Evolutionary conservation across 2,113 vertebrate genomes (phyloP), one percentile per base, ranked within the genome.

Genomic region (Gasterosteus nipponicus): DNA sequence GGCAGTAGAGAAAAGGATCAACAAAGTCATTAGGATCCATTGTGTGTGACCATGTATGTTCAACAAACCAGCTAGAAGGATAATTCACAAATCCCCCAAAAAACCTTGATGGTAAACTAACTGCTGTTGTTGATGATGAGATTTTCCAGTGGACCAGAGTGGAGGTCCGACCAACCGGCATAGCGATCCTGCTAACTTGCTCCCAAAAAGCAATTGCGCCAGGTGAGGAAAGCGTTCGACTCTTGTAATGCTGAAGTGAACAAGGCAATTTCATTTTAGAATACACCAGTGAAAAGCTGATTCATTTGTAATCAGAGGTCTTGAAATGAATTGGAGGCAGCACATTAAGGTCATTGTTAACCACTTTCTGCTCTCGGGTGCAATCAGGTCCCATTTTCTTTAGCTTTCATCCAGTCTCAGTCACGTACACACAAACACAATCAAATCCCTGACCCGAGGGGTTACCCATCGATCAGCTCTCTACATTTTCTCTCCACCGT

Each of bases 261-360:
- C 3, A 8, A 75, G 3, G 44, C 29, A 15, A 26, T 2, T 0
- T 3, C 26, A 54, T 70, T 56, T 75, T 33, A 70, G 38, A 73
- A 81, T n/a, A 68, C 64, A 77, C 26, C 70, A 53, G 22, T 22
- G n/a, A 51, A 22, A 72, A 53, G 69, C 62, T 41, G 61, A 77
- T 80, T 77, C 3, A 61, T 77, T 64, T 81, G 19, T 74, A 80
- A 78, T 77, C 60, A 31, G 22, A 63, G 26, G 46, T 66, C 66
- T 66, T 62, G 31, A 54, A 78, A 88, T 85, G 14, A 86, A 88
- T 73, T 78, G 77, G 44, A 78, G 44, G 60, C 51, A 75, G 73
- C 66, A 46, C 70, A 81, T 84, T 80, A 68, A 66, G 67, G 61
- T 80, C 49, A 82, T 69, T 82, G 47, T 84, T 78, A 84, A 71